A percentile compares a stretch with the other conserved stretches of the same genome.
These are phyloP conservation scores for Artibeus lituratus DNA, from an alignment of 2,797 vertebrate genomes.

Conservation along the genomic window DNA sequence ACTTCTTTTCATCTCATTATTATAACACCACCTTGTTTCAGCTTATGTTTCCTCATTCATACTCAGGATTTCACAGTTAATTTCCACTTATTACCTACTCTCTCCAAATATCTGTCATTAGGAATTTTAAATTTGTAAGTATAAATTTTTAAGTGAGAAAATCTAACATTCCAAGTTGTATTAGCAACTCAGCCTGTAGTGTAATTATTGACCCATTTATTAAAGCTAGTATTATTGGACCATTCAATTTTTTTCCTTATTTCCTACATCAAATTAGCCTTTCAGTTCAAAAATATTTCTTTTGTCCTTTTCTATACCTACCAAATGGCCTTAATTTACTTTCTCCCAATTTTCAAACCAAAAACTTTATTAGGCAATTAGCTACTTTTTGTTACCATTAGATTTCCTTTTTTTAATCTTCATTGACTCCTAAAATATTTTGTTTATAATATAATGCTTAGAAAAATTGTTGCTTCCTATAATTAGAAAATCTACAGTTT, in stretches of 20 bases:
- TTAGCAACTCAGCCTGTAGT: neutral
- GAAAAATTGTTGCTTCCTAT: neutral
- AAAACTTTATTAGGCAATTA: neutral
- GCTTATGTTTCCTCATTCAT: neutral
- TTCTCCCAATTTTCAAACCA: neutral
- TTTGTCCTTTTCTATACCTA: neutral
- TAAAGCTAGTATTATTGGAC: neutral
- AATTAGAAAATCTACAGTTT: neutral
- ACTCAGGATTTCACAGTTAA: neutral
- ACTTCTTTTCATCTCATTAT: neutral
- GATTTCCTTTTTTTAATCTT: neutral
- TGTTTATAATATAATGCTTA: neutral
- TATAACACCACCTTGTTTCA: neutral
- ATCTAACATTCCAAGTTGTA: neutral
- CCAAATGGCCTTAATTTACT: neutral
- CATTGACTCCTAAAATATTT: neutral
- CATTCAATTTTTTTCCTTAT: neutral
- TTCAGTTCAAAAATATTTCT: neutral
- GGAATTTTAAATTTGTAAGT: neutral
- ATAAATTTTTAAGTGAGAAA: neutral
- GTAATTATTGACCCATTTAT: neutral
- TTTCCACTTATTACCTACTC: neutral
- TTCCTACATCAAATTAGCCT: neutral
- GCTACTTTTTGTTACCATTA: neutral
- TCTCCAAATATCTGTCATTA: neutral